Conservation (phyloP, 2,888 invertebrate species). For the Troglohyphantes excavatus region DNA sequence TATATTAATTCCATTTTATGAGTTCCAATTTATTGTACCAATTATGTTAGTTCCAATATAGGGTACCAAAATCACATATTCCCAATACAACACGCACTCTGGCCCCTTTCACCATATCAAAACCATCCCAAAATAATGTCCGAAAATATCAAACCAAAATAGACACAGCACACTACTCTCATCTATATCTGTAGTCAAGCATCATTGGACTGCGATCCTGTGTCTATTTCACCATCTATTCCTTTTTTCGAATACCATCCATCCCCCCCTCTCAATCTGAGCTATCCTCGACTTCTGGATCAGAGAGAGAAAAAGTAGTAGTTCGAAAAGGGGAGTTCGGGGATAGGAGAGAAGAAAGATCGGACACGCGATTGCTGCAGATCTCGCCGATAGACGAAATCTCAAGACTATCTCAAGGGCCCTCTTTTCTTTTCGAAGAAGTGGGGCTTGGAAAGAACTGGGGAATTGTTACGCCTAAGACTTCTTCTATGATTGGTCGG, state of each 20-base stretch:
- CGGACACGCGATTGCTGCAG: conserved; percentile 49
- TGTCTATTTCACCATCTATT: conserved; percentile 31
- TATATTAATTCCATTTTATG: too few species aligned
- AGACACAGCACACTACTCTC: conserved; percentile 3
- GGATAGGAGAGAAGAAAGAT: conserved; percentile 21
- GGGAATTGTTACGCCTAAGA: not conserved
- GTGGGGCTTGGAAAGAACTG: not conserved
- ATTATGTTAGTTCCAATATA: too few species aligned
- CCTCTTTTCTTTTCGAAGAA: conserved; percentile 11
- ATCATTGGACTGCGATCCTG: conserved; percentile 40
- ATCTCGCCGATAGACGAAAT: conserved; percentile 23
- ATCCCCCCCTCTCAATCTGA: not conserved
- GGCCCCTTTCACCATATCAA: too few species aligned
- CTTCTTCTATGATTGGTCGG: conserved; percentile 2
- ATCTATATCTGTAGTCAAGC: conserved; percentile 24
- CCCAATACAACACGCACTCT: too few species aligned
- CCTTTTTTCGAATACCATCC: not conserved
- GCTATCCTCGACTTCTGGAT: conserved; percentile 14
- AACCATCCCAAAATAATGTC: not conserved
- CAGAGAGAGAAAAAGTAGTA: not conserved
- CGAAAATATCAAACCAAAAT: conserved; percentile 14
- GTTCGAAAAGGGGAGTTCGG: not conserved
- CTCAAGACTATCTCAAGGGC: conserved; percentile 34
- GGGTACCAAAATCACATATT: too few species aligned
- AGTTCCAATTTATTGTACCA: too few species aligned